Evolutionary conservation across 2,888 invertebrate species (phyloP).

Genomic region (Cantharis nigra): DNA sequence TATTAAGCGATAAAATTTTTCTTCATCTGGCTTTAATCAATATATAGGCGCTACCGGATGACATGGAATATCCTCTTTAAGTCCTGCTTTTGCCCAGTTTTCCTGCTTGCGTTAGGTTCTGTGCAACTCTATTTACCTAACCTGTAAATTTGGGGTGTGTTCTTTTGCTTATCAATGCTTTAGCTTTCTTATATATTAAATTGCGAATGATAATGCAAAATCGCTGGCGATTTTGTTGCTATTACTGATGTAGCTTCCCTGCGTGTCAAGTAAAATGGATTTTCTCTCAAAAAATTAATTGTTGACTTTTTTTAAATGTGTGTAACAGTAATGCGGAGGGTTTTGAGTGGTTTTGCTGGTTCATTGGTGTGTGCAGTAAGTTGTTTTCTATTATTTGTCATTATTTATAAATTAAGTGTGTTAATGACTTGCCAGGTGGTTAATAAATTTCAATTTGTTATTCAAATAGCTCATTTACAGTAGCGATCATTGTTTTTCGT

Average conservation of each 20-base stretch:
- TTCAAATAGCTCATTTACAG: neutral
- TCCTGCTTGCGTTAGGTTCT: constrained; percentile 19
- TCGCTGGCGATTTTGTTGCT: neutral
- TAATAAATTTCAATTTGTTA: neutral
- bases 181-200: constrained; percentile 1
- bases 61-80: constrained; percentile 28
- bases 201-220: neutral
- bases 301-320: constrained; percentile 30
- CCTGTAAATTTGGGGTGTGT: constrained; percentile 33
- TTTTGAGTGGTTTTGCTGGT: constrained; percentile 62
- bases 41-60: constrained; percentile 23
- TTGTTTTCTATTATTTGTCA: constrained; percentile 19
- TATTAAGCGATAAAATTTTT: neutral
- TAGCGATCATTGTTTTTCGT: neutral
- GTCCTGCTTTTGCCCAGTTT: constrained; percentile 23
- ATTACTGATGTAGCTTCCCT: neutral
- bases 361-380: constrained; percentile 50
- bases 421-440: neutral
- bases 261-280: neutral
- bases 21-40: constrained; percentile 18
- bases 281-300: neutral
- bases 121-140: constrained; percentile 25
- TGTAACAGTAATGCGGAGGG: constrained; percentile 57
- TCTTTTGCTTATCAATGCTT: constrained; percentile 12
- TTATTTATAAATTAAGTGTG: neutral